These are phyloP conservation scores for Aphelocoma coerulescens DNA, from an alignment of 2,113 vertebrate genomes.

Conservation along the genomic window DNA sequence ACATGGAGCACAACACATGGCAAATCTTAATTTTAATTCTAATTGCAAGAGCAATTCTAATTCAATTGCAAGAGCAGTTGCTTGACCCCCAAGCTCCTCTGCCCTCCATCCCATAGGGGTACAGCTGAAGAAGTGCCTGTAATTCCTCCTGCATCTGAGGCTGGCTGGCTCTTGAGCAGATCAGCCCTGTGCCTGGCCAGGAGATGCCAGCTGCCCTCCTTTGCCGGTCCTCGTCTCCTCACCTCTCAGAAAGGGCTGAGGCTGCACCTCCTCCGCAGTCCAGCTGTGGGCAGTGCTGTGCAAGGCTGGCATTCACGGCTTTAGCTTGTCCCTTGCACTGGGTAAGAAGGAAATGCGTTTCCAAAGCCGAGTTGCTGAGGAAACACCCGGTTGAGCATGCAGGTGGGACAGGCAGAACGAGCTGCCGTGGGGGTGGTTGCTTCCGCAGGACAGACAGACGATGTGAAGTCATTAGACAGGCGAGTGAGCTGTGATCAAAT, in stretches of 20 bases:
- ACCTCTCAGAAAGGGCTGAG: neutral
- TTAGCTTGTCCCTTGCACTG: neutral
- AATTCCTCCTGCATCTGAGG: neutral
- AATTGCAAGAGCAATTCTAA: neutral
- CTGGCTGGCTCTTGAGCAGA: neutral
- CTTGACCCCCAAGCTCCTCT: neutral
- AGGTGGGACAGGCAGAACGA: neutral
- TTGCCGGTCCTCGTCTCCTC: fast-evolving
- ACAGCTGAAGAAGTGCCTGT: neutral
- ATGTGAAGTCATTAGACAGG: constrained; percentile 45
- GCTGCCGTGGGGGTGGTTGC: fast-evolving
- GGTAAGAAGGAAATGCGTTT: neutral
- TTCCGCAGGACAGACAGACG: neutral
- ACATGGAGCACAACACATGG: fast-evolving
- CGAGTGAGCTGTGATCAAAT: constrained; percentile 7
- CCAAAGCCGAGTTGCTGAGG: neutral
- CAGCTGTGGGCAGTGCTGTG: neutral
- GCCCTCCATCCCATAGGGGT: neutral
- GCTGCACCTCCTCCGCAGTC: neutral
- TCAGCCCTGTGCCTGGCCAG: neutral
- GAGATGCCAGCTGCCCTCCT: neutral
- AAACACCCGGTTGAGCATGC: fast-evolving
- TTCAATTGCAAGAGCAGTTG: neutral
- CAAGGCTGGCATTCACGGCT: neutral
- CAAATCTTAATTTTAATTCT: neutral